Percentiles rank a stretch among this genome's conserved stretches.
phyloP scores from a whole-genome alignment of 2,113 vertebrate genomes.

The Pica pica region DNA sequence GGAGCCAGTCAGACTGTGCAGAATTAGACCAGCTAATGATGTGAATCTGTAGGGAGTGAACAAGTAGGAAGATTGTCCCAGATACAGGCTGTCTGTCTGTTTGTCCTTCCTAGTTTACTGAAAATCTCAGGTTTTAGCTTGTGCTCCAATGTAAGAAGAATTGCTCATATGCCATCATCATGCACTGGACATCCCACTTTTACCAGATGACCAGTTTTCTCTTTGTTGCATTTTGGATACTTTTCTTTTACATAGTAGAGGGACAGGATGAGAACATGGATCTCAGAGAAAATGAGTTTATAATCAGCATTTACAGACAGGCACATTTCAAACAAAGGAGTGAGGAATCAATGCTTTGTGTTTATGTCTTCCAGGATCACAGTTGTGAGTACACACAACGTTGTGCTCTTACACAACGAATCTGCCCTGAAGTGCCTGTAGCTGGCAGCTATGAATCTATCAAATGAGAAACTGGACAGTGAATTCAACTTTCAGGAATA shows the following conservation, averaged over 20 bases:
- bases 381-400: neutral
- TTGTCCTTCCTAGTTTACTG: neutral
- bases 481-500: neutral
- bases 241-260: neutral
- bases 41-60: neutral
- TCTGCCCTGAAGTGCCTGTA: neutral
- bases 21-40: neutral
- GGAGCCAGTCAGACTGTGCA: neutral
- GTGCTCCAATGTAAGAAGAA: neutral
- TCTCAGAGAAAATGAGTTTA: neutral
- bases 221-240: neutral
- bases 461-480: neutral
- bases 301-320: neutral
- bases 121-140: neutral
- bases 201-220: neutral
- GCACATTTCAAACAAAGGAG: neutral
- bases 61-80: neutral
- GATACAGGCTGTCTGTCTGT: neutral
- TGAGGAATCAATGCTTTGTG: neutral
- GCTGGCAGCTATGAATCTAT: neutral
- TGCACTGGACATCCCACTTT: neutral
- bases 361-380: neutral
- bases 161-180: neutral
- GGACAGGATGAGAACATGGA: neutral
- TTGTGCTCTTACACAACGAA: neutral